Base-by-base conservation (phyloP, 2,797 vertebrate genomes). In the Hippocampus kuda region DNA sequence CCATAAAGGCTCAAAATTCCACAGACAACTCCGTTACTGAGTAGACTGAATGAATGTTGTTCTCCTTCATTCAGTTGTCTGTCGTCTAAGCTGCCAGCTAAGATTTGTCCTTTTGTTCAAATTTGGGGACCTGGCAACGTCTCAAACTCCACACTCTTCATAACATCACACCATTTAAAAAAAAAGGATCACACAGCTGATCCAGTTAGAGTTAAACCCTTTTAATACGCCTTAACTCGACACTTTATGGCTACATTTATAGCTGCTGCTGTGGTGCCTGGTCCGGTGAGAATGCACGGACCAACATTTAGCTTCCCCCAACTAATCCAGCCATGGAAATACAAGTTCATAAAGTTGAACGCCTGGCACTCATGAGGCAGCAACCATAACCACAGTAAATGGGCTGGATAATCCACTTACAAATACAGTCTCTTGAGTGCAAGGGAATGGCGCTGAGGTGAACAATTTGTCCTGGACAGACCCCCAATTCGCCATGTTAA, bases 361-460 rank as follows among this genome's bases (percentile, higher is more conserved):
- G 77, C 74, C 84, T 86, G 82, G 83, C 82, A 88, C 83, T 77
- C 42, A 69, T 61, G 72, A 81, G 79, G 80, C 71, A 85, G 74
- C 82, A 77, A 85, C 86, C 88, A 81, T 84, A 87, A 83, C 79
- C 79, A 83, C 82, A 86, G 85, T 76, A 87, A 88, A 88, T 85
- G 80, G 80, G 73, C 85, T 85, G 85, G 75, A 84, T 83, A 88
- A 91, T 86, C 83, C 81, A 77, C 73, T 84, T 76, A 84, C 71
- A 83, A 81, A 84, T 82, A 79, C 76, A 77, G 75, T 66, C 75
- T 75, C 74, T 78, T 48, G 44, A 75, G 41, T 13, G 22, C 60
- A 67, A 60, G 54, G 66, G 63, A 24, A 62, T 27, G 54, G 67
- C 64, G 24, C 54, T 30, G 56, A 56, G 75, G 53, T 59, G 26